Evolutionary conservation across 2,113 vertebrate genomes (phyloP).

Genomic region (Tragelaphus buxtoni): DNA sequence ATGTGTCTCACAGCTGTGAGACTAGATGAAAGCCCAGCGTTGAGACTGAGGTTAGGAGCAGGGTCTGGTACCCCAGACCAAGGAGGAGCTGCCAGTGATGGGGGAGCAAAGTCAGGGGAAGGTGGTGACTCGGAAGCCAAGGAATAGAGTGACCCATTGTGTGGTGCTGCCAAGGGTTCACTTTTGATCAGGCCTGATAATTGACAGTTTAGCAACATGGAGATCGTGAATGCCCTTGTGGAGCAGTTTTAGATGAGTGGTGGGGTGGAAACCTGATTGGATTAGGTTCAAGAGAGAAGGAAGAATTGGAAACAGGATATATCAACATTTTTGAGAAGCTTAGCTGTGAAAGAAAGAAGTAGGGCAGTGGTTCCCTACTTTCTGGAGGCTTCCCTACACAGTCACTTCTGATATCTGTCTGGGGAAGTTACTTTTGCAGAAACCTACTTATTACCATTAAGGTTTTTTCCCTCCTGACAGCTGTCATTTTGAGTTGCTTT

Average conservation of each 20-base stretch:
- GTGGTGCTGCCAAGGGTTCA: not conserved
- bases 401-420: not conserved
- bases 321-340: not conserved
- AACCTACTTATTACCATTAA: slow-evolving; percentile 4
- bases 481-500: slow-evolving; percentile 40
- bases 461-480: not conserved
- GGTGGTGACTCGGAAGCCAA: not conserved
- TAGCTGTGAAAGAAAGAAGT: not conserved
- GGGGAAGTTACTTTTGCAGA: slow-evolving; percentile 27
- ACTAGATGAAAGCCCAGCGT: not conserved
- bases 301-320: not conserved
- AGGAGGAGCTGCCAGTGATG: not conserved
- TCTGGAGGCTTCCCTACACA: not conserved
- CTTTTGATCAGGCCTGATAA: not conserved
- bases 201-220: not conserved
- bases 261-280: not conserved
- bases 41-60: not conserved
- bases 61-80: not conserved
- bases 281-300: not conserved
- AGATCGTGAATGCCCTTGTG: not conserved
- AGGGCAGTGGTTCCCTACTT: not conserved
- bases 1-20: not conserved
- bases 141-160: not conserved
- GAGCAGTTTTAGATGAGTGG: not conserved
- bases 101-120: not conserved